These are phyloP conservation scores for Conopomorpha cramerella DNA, from an alignment of 1,140 invertebrate genomes.

Conservation along the genomic window DNA sequence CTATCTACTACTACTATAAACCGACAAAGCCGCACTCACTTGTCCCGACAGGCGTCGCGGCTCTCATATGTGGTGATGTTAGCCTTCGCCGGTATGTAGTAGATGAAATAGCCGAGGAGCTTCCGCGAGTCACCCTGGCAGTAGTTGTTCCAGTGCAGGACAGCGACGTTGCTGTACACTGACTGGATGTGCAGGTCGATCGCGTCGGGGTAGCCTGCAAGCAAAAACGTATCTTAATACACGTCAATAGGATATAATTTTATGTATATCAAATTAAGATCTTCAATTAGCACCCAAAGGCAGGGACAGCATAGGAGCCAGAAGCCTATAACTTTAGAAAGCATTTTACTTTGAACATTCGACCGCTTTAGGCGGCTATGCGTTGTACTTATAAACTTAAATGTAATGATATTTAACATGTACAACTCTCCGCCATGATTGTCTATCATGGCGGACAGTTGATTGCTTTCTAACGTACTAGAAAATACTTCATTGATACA, in stretches of 20 bases:
- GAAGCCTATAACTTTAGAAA: too few relatives aligned
- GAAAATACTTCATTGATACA: too few relatives aligned
- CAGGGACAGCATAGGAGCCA: too few relatives aligned
- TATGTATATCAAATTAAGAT: not conserved
- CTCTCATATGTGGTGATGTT: constrained; percentile 85
- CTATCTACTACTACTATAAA: too few relatives aligned
- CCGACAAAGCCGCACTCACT: too few relatives aligned
- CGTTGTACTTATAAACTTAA: too few relatives aligned
- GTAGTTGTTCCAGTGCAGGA: constrained; percentile 71
- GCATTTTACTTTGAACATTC: too few relatives aligned
- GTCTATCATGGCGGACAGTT: too few relatives aligned
- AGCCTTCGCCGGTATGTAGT: constrained; percentile 70
- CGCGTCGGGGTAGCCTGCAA: constrained; percentile 24
- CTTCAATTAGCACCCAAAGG: not conserved
- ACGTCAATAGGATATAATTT: not conserved
- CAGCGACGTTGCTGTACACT: constrained; percentile 17
- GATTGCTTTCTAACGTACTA: too few relatives aligned
- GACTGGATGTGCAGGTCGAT: constrained; percentile 20
- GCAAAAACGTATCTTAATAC: constrained; percentile 2
- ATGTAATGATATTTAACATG: too few relatives aligned
- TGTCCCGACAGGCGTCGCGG: constrained; percentile 81
- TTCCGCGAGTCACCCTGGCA: constrained; percentile 71
- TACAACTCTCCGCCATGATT: too few relatives aligned
- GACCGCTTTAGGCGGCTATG: too few relatives aligned
- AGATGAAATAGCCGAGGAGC: constrained; percentile 83